Base-by-base conservation (phyloP, 2,888 invertebrate genomes). In the Hypomecis punctinalis region DNA sequence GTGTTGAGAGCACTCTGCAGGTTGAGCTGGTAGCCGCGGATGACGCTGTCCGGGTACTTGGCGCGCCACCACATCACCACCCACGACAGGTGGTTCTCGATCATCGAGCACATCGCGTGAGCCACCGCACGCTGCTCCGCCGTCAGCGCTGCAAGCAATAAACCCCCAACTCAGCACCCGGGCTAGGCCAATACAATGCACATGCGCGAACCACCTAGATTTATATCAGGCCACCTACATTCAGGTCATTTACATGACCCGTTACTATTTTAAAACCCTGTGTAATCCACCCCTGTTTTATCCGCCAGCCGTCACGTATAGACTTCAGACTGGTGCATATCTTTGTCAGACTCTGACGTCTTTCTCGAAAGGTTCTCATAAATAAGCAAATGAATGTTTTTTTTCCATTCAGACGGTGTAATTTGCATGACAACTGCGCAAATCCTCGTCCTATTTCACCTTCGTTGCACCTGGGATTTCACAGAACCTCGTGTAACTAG, bases 61-160 rank as follows among this genome's bases (percentile, higher is more conserved):
- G 97, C 96, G 80, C 98, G 96, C 98, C 98, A 98, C 95, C 97
- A 97, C 86, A 96, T 94, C 66, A 97, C 95, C 77, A 98, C 97
- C 98, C 98, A 98, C 63, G 96, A 95, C 47, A 98, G 95, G 86
- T 98, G 98, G 85, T 98, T 98, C 90, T 98, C 98, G 78, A 98
- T 95, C 98, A 99, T 98, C 70, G 97, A 97, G 83, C 97, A 96
- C 94, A 97, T 97, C 62, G 98, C 98, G 90, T 98, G 97, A 33
- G 98, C 95, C 67, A 97, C 95, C 83, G 97, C 97, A 73, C 96
- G 96, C 88, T 99, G 98, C 83, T 97, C 97, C 73, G 96, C 93
- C 67, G 96, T 96, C 73, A 99, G 94, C 47, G 94, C 96, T 93
- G 71, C 78, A 64, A 74, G 70, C 74, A 73, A 67, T 74, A 13